Conservation (phyloP, 2,888 invertebrate species). For the Anagyrus pseudococci region DNA sequence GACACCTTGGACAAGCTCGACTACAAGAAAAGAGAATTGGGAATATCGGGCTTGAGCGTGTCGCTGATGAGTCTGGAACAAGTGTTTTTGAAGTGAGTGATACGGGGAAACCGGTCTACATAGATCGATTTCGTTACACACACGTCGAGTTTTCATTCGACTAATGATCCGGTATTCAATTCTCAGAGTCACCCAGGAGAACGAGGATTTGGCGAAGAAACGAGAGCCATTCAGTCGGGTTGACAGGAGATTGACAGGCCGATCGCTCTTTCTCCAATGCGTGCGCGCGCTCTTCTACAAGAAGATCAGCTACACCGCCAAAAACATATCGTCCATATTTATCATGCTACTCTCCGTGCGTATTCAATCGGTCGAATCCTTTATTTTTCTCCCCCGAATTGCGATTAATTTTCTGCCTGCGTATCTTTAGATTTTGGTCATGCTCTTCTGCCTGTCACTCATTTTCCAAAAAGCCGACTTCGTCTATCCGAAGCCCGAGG, state of each 20-base stretch:
- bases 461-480: background rate
- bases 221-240: constrained; percentile 41
- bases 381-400: background rate
- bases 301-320: constrained; percentile 53
- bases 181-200: constrained; percentile 32
- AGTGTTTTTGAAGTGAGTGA: constrained; percentile 77
- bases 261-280: constrained; percentile 49
- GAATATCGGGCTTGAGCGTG: constrained; percentile 77
- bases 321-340: constrained; percentile 50
- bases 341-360: constrained; percentile 26
- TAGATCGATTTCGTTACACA: background rate
- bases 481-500: background rate
- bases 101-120: background rate
- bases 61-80: constrained; percentile 89
- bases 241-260: constrained; percentile 49
- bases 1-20: constrained; percentile 71
- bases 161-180: too few relatives aligned
- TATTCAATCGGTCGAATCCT: background rate
- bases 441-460: too few relatives aligned
- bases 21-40: constrained; percentile 64
- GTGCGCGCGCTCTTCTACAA: constrained; percentile 55
- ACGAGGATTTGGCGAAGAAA: constrained; percentile 45
- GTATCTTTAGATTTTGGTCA: too few relatives aligned
- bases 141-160: too few relatives aligned
- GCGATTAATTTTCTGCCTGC: background rate